Evolutionary conservation across 2,888 invertebrate species (phyloP).

Genomic region (Hirtodrosophila trivittata): DNA sequence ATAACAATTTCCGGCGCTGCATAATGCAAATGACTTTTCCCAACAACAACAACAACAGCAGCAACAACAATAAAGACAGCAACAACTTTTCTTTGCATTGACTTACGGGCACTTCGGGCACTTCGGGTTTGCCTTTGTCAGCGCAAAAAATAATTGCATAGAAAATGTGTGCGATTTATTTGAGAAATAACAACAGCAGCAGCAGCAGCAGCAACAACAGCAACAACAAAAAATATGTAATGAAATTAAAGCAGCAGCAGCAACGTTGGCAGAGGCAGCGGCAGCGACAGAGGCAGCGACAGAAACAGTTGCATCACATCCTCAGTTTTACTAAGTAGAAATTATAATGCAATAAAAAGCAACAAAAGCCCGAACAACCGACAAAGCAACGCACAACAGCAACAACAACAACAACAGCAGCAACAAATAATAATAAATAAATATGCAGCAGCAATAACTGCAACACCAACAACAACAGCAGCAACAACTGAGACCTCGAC

Average conservation of each 20-base stretch:
- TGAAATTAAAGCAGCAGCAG: constrained; percentile 69
- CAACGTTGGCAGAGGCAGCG: constrained; percentile 8
- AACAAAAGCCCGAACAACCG: constrained; percentile 53
- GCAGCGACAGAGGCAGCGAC: constrained; percentile 12
- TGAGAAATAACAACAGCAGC: constrained; percentile 70
- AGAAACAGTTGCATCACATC: constrained; percentile 69
- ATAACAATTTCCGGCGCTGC: constrained; percentile 75
- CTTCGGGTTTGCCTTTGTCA: constrained; percentile 42
- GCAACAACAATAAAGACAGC: constrained; percentile 24
- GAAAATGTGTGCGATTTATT: constrained; percentile 81
- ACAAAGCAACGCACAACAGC: constrained; percentile 51
- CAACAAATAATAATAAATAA: constrained; percentile 66
- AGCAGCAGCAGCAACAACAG: constrained; percentile 16
- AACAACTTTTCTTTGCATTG: constrained; percentile 74
- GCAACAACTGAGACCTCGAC: constrained; percentile 33
- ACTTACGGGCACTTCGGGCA: constrained; percentile 58
- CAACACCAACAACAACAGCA: constrained; percentile 13
- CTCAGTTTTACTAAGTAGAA: constrained; percentile 74
- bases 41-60: constrained; percentile 54
- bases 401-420: constrained; percentile 30
- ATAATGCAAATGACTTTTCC: constrained; percentile 77
- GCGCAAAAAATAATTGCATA: constrained; percentile 75
- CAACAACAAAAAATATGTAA: constrained; percentile 53
- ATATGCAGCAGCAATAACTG: constrained; percentile 52
- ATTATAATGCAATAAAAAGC: constrained; percentile 74